Percentiles rank a stretch among this genome's conserved stretches.
Conservation (phyloP, 2,113 vertebrate genomes). For the Cervus canadensis region DNA sequence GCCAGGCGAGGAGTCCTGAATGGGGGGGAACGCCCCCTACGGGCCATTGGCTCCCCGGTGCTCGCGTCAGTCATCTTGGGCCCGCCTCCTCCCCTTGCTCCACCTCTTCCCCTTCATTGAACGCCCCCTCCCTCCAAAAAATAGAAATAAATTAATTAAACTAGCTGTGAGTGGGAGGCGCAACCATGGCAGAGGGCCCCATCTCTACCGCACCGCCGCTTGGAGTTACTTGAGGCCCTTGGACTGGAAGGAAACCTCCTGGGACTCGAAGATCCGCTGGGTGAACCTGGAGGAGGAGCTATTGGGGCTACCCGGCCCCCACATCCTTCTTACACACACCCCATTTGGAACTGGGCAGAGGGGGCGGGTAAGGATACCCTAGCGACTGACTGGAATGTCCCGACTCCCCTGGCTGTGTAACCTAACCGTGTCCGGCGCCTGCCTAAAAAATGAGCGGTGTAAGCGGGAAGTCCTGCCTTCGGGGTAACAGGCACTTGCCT, state of each 20-base stretch:
- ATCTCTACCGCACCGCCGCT: not conserved
- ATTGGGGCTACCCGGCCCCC: not conserved
- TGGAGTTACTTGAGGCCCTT: not conserved
- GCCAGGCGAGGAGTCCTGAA: constrained; percentile 78
- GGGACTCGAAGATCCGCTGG: not conserved
- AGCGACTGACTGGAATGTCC: not conserved
- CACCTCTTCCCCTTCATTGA: constrained; percentile 59
- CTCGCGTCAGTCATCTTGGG: constrained; percentile 50
- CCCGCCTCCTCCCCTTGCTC: constrained; percentile 53
- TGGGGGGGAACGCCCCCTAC: constrained; percentile 76
- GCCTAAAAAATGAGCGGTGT: not conserved
- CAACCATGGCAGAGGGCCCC: not conserved
- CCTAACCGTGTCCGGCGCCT: not conserved
- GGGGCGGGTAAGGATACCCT: not conserved
- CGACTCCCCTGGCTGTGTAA: not conserved
- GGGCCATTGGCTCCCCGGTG: constrained; percentile 67
- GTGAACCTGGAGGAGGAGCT: not conserved
- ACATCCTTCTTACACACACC: not conserved
- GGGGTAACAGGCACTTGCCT: not conserved
- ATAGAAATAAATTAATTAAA: constrained; percentile 41
- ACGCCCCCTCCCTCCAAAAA: constrained; percentile 2
- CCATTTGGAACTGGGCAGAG: not conserved
- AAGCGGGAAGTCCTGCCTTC: not conserved
- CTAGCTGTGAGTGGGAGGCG: not conserved
- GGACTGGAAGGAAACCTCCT: not conserved